These are phyloP conservation scores for Cyphomyrus discorhynchus DNA, from an alignment of 2,113 vertebrate genomes.

Conservation along the genomic window DNA sequence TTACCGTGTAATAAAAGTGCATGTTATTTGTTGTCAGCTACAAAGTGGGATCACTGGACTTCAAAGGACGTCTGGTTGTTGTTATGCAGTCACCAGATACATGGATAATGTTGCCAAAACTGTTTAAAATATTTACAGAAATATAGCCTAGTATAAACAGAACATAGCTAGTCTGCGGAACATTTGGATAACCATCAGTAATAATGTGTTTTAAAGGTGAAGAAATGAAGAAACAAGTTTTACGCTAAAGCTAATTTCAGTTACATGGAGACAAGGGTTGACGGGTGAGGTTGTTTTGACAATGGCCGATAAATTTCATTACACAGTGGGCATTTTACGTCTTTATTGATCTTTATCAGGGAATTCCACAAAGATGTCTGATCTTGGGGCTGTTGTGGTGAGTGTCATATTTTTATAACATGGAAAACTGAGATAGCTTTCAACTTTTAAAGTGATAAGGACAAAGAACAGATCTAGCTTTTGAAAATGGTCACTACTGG, in stretches of 20 bases:
- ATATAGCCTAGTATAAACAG: constrained; percentile 26
- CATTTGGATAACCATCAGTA: constrained; percentile 21
- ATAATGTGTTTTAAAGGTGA: constrained; percentile 23
- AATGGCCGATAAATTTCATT: not conserved
- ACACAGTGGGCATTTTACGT: not conserved
- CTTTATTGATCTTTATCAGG: not conserved
- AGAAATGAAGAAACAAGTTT: not conserved
- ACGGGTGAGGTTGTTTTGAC: not conserved
- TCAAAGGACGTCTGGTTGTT: constrained; percentile 75
- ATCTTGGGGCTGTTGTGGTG: not conserved
- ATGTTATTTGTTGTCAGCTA: constrained; percentile 68
- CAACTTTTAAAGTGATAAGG: not conserved
- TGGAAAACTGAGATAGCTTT: not conserved
- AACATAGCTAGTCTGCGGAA: constrained; percentile 38
- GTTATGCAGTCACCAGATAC: constrained; percentile 64
- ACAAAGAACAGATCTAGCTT: not conserved
- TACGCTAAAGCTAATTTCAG: not conserved
- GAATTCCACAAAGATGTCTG: not conserved
- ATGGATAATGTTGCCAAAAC: constrained; percentile 47
- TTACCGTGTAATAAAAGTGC: constrained; percentile 56
- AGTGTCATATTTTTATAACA: not conserved
- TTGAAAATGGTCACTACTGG: not conserved
- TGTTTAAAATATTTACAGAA: constrained; percentile 52
- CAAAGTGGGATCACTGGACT: constrained; percentile 70
- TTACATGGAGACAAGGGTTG: not conserved